Conservation (phyloP, 2,113 vertebrate species). For the Helogale parvula region DNA sequence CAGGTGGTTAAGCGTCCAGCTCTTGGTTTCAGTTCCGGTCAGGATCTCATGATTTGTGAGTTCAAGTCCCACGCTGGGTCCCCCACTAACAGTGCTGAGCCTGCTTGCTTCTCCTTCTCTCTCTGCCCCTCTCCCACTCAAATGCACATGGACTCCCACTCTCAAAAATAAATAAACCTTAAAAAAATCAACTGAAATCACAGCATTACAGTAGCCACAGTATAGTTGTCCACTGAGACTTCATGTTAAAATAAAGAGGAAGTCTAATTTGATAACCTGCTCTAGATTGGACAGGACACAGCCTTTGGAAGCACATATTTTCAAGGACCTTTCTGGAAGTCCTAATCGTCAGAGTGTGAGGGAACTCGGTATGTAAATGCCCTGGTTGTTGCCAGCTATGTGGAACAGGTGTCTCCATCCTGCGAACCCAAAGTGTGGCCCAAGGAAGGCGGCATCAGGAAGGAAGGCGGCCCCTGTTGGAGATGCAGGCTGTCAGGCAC, state of each 20-base stretch:
- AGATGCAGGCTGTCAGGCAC: neutral
- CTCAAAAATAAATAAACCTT: too few species aligned
- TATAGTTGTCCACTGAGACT: neutral
- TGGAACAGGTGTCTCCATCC: neutral
- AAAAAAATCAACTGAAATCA: neutral
- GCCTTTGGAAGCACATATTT: neutral
- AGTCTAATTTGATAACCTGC: neutral
- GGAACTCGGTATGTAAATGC: neutral
- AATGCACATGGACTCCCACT: too few species aligned
- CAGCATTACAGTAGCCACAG: neutral
- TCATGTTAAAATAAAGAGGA: neutral
- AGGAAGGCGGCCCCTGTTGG: accelerated
- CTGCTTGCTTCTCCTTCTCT: too few species aligned
- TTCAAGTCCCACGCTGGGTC: too few species aligned
- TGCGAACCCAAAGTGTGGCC: neutral
- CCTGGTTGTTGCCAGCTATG: neutral
- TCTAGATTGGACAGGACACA: neutral
- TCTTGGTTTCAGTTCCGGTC: too few species aligned
- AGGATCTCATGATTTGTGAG: too few species aligned
- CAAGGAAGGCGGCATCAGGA: neutral
- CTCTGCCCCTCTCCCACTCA: too few species aligned
- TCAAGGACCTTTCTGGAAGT: neutral
- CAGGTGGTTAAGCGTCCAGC: too few species aligned
- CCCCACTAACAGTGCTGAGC: too few species aligned
- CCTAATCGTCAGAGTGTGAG: neutral